Evolutionary conservation across 2,888 invertebrate genomes (phyloP).

Genomic region (Dromius quadrimaculatus): DNA sequence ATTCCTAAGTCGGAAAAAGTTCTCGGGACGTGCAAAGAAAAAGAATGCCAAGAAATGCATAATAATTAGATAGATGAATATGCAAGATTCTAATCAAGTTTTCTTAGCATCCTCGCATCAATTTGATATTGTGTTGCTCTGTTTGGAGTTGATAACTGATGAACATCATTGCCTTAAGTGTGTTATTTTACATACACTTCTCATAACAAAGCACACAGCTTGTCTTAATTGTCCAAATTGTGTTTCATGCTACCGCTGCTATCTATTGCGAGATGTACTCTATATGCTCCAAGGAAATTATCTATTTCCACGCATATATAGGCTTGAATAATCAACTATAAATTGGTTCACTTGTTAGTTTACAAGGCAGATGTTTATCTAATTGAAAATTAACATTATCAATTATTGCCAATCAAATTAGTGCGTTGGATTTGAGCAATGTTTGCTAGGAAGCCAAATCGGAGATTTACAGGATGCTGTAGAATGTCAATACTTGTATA

Average conservation of each 20-base stretch:
- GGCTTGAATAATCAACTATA: slow-evolving; percentile 26
- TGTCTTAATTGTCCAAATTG: slow-evolving; percentile 21
- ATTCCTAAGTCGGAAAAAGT: slow-evolving; percentile 30
- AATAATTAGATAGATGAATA: too few relatives aligned
- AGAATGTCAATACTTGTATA: too few relatives aligned
- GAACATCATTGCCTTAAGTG: too few relatives aligned
- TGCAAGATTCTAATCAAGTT: too few relatives aligned
- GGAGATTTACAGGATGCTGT: too few relatives aligned
- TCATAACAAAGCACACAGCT: slow-evolving; percentile 1
- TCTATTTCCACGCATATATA: slow-evolving; percentile 29
- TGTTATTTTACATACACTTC: slow-evolving; percentile 7
- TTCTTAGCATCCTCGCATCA: too few relatives aligned
- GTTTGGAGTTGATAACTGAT: too few relatives aligned
- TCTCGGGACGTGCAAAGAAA: slow-evolving; percentile 23
- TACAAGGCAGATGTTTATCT: slow-evolving; percentile 19
- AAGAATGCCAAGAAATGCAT: too few relatives aligned
- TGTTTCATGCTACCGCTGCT: not conserved
- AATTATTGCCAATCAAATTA: slow-evolving; percentile 11
- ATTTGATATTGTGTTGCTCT: too few relatives aligned
- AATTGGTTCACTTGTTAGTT: slow-evolving; percentile 24
- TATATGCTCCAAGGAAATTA: slow-evolving; percentile 32
- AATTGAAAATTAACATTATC: slow-evolving; percentile 24
- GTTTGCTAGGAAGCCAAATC: not conserved
- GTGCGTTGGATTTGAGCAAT: not conserved
- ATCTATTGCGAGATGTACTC: slow-evolving; percentile 22